A percentile compares a stretch with the other conserved stretches of the same genome.
Conservation (phyloP, 2,113 vertebrate species). For the Tapirus terrestris region DNA sequence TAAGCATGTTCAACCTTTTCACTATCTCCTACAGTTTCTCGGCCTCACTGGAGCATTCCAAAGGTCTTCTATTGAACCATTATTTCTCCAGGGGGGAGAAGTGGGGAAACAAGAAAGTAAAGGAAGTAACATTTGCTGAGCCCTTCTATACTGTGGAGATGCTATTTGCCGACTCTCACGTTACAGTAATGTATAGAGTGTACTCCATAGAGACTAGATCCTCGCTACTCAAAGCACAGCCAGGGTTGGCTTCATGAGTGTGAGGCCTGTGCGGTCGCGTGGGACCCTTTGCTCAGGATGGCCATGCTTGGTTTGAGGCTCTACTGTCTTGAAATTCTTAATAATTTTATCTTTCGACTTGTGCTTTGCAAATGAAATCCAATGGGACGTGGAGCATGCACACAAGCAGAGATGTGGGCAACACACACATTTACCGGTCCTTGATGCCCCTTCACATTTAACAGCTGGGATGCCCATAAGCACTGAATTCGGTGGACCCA, state of each 20-base stretch:
- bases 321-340: not conserved
- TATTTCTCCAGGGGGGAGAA: not conserved
- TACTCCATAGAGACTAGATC: not conserved
- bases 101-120: not conserved
- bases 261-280: not conserved
- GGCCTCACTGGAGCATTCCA: not conserved
- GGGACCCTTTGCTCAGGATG: not conserved
- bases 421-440: not conserved
- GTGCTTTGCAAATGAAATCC: not conserved
- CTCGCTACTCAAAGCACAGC: not conserved
- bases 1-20: not conserved
- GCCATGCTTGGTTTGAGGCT: not conserved
- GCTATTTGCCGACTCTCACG: not conserved
- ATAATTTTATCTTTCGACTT: slow-evolving; percentile 14
- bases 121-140: not conserved
- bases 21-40: not conserved
- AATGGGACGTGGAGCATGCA: not conserved
- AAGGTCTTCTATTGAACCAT: not conserved
- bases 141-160: not conserved
- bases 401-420: not conserved
- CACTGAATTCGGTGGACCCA: not conserved
- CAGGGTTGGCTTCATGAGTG: not conserved
- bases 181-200: not conserved
- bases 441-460: not conserved
- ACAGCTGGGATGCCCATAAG: not conserved